phyloP scores from a whole-genome alignment of 2,797 vertebrate species.

The Gallinago stenura region DNA sequence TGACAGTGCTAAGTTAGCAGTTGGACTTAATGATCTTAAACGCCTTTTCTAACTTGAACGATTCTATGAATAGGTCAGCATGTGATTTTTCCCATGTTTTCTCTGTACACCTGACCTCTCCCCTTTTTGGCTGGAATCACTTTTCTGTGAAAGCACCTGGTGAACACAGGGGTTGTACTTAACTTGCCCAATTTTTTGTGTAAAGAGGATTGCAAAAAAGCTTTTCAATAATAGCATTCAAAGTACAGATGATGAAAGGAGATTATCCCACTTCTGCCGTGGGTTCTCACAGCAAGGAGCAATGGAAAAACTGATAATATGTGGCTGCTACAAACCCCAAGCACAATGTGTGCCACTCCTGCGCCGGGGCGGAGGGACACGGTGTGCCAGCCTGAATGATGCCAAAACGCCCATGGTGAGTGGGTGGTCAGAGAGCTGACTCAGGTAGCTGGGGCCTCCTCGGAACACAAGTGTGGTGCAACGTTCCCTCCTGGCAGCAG shows the following conservation, averaged over 20 bases:
- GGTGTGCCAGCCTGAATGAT: accelerated
- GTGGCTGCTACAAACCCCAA: background rate
- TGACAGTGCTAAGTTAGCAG: background rate
- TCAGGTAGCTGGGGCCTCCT: background rate
- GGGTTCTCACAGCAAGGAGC: background rate
- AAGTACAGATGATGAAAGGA: slow-evolving; percentile 69
- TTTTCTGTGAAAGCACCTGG: slow-evolving; percentile 33
- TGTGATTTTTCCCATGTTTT: slow-evolving; percentile 19
- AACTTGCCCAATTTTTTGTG: slow-evolving; percentile 67
- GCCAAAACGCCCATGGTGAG: background rate
- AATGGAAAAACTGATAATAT: background rate
- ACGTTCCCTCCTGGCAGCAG: background rate
- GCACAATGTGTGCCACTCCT: background rate
- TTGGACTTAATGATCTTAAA: background rate
- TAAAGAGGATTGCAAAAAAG: slow-evolving; percentile 69
- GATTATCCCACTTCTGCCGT: background rate
- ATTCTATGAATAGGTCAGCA: background rate
- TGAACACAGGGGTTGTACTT: background rate
- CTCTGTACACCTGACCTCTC: slow-evolving; percentile 1
- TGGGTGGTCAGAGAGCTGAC: background rate
- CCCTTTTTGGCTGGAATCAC: background rate
- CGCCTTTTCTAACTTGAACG: background rate
- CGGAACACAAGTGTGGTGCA: accelerated
- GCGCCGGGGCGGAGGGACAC: accelerated
- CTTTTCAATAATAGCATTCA: slow-evolving; percentile 52